A percentile compares a stretch with the other conserved stretches of the same genome.
These are phyloP conservation scores for Phoebastria nigripes DNA, from an alignment of 2,797 vertebrate genomes.

Conservation along the genomic window DNA sequence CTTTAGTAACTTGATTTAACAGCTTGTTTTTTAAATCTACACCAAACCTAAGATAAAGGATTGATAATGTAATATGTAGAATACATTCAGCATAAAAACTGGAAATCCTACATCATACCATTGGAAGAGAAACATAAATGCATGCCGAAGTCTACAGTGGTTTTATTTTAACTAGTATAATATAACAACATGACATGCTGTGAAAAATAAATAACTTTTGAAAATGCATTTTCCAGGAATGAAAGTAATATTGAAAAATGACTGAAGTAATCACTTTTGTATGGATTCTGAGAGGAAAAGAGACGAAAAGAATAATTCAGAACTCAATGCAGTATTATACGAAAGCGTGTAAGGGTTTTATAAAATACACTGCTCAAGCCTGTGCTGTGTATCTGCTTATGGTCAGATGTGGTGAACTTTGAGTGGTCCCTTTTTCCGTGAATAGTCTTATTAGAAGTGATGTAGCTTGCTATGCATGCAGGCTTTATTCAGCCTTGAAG, in stretches of 20 bases:
- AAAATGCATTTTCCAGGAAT: constrained; percentile 77
- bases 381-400: background rate
- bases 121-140: constrained; percentile 72
- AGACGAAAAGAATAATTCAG: constrained; percentile 70
- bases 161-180: constrained; percentile 81
- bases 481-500: constrained; percentile 16
- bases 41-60: constrained; percentile 70
- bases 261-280: constrained; percentile 78
- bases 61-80: constrained; percentile 74
- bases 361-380: background rate
- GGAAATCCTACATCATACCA: constrained; percentile 67
- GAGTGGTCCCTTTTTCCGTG: constrained; percentile 11
- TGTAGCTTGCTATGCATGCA: background rate
- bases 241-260: constrained; percentile 80
- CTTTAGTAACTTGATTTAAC: constrained; percentile 74
- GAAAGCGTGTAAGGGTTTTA: constrained; percentile 53
- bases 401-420: constrained; percentile 21
- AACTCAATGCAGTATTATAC: constrained; percentile 40
- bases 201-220: constrained; percentile 81
- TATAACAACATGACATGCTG: constrained; percentile 76
- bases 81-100: constrained; percentile 63
- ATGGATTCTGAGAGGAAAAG: constrained; percentile 70
- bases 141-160: constrained; percentile 68
- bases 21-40: constrained; percentile 69
- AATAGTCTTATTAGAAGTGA: background rate